A percentile compares a stretch with the other conserved stretches of the same genome.
These are phyloP conservation scores for Pocillopora damicornis DNA, from an alignment of 64 coral and sea anemone genomes.

Conservation along the genomic window DNA sequence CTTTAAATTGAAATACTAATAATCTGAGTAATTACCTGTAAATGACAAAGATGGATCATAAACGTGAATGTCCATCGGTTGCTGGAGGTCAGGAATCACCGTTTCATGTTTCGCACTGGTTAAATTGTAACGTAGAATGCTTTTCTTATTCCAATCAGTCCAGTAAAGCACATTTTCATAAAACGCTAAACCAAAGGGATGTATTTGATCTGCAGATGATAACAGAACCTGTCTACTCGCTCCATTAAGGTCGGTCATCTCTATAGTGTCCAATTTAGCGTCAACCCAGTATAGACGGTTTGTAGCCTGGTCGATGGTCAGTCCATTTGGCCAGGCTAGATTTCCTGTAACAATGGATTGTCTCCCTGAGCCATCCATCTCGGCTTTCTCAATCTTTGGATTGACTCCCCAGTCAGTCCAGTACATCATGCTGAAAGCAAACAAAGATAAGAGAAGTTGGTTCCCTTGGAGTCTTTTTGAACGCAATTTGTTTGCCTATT, in stretches of 20 bases:
- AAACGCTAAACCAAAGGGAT: slow-evolving; percentile 56
- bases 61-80: slow-evolving; percentile 45
- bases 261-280: slow-evolving; percentile 44
- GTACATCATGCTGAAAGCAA: slow-evolving; percentile 53
- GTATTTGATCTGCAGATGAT: slow-evolving; percentile 15
- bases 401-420: slow-evolving; percentile 73
- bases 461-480: too few species aligned
- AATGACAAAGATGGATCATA: slow-evolving; percentile 15
- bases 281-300: slow-evolving; percentile 60
- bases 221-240: background rate
- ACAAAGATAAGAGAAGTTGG: background rate
- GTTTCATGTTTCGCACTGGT: background rate
- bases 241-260: slow-evolving; percentile 38
- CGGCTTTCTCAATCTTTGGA: slow-evolving; percentile 62
- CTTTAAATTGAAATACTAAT: background rate
- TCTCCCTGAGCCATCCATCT: slow-evolving; percentile 61
- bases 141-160: slow-evolving; percentile 46
- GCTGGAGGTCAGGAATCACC: background rate
- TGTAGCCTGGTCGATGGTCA: slow-evolving; percentile 37
- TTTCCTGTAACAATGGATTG: slow-evolving; percentile 12
- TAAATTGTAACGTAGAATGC: slow-evolving; percentile 21
- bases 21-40: background rate
- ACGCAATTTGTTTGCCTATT: too few species aligned
- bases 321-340: slow-evolving; percentile 62
- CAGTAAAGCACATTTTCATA: slow-evolving; percentile 47